Evolutionary conservation across 2,888 invertebrate genomes (phyloP).

Genomic region (Pilophorus perplexus): DNA sequence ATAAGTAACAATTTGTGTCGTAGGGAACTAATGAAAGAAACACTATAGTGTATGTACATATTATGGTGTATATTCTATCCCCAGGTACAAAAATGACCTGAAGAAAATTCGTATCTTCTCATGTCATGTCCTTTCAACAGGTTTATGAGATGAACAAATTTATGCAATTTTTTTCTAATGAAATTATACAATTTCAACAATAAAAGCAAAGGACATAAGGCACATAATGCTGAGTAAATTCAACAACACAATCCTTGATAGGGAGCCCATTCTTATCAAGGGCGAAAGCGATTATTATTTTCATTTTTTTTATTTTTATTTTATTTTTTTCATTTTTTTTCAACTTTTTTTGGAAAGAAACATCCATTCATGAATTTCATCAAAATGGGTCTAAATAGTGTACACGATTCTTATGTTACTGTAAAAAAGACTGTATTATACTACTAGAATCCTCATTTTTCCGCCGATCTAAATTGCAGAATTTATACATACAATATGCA

Average conservation of each 20-base stretch:
- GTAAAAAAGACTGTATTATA: slow-evolving; percentile 21
- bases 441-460: slow-evolving; percentile 17
- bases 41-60: slow-evolving; percentile 45
- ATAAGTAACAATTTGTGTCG: slow-evolving; percentile 36
- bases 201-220: slow-evolving; percentile 50
- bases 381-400: slow-evolving; percentile 28
- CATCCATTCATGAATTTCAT: slow-evolving; percentile 29
- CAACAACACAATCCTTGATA: slow-evolving; percentile 49
- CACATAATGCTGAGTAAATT: slow-evolving; percentile 51
- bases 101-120: slow-evolving; percentile 31
- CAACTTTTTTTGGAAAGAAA: slow-evolving; percentile 38
- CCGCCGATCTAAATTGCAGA: slow-evolving; percentile 15
- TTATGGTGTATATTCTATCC: slow-evolving; percentile 38
- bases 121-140: slow-evolving; percentile 36
- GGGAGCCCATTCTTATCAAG: slow-evolving; percentile 44
- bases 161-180: slow-evolving; percentile 40
- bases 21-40: slow-evolving; percentile 40
- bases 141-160: slow-evolving; percentile 42
- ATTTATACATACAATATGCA: slow-evolving; percentile 25
- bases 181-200: slow-evolving; percentile 47
- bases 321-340: too few species aligned
- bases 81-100: slow-evolving; percentile 27
- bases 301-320: too few species aligned
- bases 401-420: slow-evolving; percentile 21
- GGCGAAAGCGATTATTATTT: slow-evolving; percentile 45